A percentile compares a stretch with the other conserved stretches of the same genome.
Conservation (phyloP, 2,888 invertebrate genomes). For the Bibio marci region DNA sequence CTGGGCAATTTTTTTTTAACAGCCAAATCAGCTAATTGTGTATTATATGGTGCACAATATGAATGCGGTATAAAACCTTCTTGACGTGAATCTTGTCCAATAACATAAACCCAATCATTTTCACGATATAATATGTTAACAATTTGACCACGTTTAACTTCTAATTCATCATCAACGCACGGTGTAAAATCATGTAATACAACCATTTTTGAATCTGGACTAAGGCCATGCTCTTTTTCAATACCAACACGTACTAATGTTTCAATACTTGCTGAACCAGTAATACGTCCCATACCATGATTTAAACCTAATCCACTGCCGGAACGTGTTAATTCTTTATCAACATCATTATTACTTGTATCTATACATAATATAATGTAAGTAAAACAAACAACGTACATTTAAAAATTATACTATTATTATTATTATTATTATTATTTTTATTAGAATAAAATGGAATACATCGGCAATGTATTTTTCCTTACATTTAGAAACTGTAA, state of each 20-base stretch:
- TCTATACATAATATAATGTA: slow-evolving; percentile 10
- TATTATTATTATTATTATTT: too few species aligned
- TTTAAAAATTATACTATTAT: neutral
- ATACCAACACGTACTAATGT: slow-evolving; percentile 77
- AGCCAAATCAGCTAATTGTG: slow-evolving; percentile 62
- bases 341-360: slow-evolving; percentile 53
- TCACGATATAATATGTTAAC: slow-evolving; percentile 90
- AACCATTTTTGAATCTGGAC: slow-evolving; percentile 89
- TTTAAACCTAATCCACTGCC: slow-evolving; percentile 43
- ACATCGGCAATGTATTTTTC: too few species aligned
- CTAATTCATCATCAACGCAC: slow-evolving; percentile 86
- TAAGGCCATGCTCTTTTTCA: slow-evolving; percentile 80
- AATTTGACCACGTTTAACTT: slow-evolving; percentile 76
- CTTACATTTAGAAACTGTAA: too few species aligned
- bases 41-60: slow-evolving; percentile 72
- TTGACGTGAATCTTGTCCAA: slow-evolving; percentile 71
- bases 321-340: slow-evolving; percentile 49
- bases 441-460: too few species aligned
- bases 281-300: slow-evolving; percentile 80
- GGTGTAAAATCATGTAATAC: slow-evolving; percentile 88
- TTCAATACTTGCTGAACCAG: slow-evolving; percentile 87
- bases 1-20: slow-evolving; percentile 77
- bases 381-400: neutral
- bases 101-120: slow-evolving; percentile 95
- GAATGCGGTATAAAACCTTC: slow-evolving; percentile 93